Conservation (phyloP, 2,888 invertebrate genomes). For the Parelbella ahira region DNA sequence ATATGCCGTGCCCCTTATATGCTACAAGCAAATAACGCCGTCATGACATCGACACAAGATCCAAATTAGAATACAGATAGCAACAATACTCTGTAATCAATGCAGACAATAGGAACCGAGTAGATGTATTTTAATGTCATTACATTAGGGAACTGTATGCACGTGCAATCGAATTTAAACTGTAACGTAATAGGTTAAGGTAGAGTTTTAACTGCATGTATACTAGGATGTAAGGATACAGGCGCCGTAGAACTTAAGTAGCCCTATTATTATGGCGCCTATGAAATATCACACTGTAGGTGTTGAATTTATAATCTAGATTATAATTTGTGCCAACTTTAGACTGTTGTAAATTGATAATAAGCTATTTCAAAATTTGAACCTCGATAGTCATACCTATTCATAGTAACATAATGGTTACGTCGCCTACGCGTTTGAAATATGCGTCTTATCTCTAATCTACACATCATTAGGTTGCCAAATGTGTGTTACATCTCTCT, state of each 20-base stretch:
- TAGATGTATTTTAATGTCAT: slow-evolving; percentile 17
- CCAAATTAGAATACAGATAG: slow-evolving; percentile 36
- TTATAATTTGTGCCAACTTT: slow-evolving; percentile 24
- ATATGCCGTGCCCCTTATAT: slow-evolving; percentile 31
- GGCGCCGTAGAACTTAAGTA: slow-evolving; percentile 26
- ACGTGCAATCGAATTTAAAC: slow-evolving; percentile 29
- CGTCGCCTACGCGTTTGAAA: slow-evolving; percentile 5
- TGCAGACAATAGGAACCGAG: slow-evolving; percentile 49
- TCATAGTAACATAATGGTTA: neutral
- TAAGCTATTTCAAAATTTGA: slow-evolving; percentile 19
- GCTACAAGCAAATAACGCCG: slow-evolving; percentile 24
- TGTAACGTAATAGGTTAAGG: slow-evolving; percentile 10
- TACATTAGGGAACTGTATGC: slow-evolving; percentile 6
- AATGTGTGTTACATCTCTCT: too few species aligned
- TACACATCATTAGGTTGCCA: neutral
- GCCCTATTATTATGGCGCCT: slow-evolving; percentile 30
- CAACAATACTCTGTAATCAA: slow-evolving; percentile 28
- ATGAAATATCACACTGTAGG: slow-evolving; percentile 29
- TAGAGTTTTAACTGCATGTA: slow-evolving; percentile 12
- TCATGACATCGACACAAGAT: slow-evolving; percentile 37
- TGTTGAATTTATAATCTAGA: slow-evolving; percentile 30
- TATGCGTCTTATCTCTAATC: neutral
- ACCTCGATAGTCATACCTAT: neutral
- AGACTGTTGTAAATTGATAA: slow-evolving; percentile 25
- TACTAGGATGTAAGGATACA: slow-evolving; percentile 24